Evolutionary conservation across 2,113 vertebrate genomes (phyloP).

Genomic region (Propithecus coquereli): DNA sequence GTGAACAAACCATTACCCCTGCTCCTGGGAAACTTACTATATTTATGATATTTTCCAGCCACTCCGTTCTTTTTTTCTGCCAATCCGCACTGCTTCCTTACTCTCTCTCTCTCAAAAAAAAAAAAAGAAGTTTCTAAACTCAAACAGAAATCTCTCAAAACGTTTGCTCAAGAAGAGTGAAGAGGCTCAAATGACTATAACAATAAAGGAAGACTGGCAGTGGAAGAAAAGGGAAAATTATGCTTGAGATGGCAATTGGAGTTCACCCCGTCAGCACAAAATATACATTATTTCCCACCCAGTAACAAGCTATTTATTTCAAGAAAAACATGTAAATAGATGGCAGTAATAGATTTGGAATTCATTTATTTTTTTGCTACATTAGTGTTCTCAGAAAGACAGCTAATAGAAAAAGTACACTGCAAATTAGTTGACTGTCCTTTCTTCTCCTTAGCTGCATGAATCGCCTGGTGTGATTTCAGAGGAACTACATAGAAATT

Average conservation of each 20-base stretch:
- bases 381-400: not conserved
- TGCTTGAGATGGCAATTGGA: not conserved
- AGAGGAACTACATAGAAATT: not conserved
- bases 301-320: not conserved
- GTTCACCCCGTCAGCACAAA: not conserved
- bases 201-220: not conserved
- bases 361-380: not conserved
- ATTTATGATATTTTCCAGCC: not conserved
- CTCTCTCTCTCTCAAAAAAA: not conserved
- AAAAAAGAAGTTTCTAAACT: not conserved
- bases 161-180: not conserved
- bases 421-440: not conserved
- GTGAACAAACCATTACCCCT: not conserved
- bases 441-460: not conserved
- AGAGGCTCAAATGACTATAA: not conserved
- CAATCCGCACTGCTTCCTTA: not conserved
- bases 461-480: not conserved
- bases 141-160: not conserved
- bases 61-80: not conserved
- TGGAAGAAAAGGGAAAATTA: not conserved
- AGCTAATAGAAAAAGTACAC: not conserved
- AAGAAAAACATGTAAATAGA: not conserved
- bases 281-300: not conserved
- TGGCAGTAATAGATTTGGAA: not conserved
- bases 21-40: not conserved